phyloP scores from a whole-genome alignment of 2,113 vertebrate genomes.

The Cyprinodon variegatus region DNA sequence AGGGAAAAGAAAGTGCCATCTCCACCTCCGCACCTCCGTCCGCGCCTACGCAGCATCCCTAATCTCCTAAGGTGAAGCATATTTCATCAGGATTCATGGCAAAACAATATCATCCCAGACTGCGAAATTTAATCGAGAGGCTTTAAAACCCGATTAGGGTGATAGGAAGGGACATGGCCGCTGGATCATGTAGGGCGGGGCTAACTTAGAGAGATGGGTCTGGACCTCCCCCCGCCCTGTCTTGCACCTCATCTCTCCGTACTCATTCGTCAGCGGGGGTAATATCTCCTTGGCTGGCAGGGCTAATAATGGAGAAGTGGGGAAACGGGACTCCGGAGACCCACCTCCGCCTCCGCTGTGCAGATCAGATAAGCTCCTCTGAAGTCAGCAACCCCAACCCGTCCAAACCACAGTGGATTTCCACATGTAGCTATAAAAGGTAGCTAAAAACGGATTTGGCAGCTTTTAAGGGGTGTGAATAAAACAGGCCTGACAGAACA shows the following conservation, averaged over 20 bases:
- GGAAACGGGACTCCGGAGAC: slow-evolving; percentile 69
- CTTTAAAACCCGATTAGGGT: slow-evolving; percentile 79
- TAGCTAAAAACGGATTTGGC: slow-evolving; percentile 11
- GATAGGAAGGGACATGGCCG: slow-evolving; percentile 65
- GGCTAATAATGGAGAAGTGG: slow-evolving; percentile 73
- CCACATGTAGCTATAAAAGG: slow-evolving; percentile 58
- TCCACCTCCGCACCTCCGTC: slow-evolving; percentile 37
- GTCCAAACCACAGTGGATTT: slow-evolving; percentile 24
- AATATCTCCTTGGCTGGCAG: slow-evolving; percentile 78
- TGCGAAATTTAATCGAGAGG: slow-evolving; percentile 78
- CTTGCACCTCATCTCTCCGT: slow-evolving; percentile 49
- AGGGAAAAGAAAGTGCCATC: slow-evolving; percentile 24
- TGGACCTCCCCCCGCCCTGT: slow-evolving; percentile 65
- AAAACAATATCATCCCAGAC: slow-evolving; percentile 79
- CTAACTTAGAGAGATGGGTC: not conserved
- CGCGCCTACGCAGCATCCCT: slow-evolving; percentile 47
- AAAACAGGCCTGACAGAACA: slow-evolving; percentile 34
- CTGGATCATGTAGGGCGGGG: not conserved
- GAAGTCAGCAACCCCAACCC: slow-evolving; percentile 18
- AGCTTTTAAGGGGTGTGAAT: slow-evolving; percentile 63
- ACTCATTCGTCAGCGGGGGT: slow-evolving; percentile 73
- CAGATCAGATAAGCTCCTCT: slow-evolving; percentile 70
- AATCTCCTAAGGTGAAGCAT: slow-evolving; percentile 65
- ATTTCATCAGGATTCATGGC: slow-evolving; percentile 79
- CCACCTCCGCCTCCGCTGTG: slow-evolving; percentile 57